Base-by-base conservation (phyloP, 2,797 vertebrate species). In the Distichodus sexfasciatus region DNA sequence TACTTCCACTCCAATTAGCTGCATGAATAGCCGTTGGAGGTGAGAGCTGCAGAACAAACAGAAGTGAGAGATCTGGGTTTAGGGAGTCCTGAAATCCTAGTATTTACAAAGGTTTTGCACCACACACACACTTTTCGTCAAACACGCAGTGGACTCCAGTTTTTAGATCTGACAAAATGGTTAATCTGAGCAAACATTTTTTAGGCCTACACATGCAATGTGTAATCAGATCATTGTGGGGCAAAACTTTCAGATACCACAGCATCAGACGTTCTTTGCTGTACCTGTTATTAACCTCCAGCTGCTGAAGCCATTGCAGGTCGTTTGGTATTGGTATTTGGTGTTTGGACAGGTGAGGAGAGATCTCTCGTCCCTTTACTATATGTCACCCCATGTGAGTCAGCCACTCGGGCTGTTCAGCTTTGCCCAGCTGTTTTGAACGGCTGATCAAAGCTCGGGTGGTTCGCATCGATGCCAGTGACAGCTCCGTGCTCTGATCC, bases 321-420 rank as follows among this genome's bases (percentile, higher is more conserved):
- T 11, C 3, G n/a, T 17, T 29, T 21, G 26, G 17, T 15, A 44
- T 58, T 21, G 38, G 58, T n/a, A 40, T 31, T 76, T 23, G 2
- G 55, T 91, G 86, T 91, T 90, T 90, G 81, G 80, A 85, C 89
- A 90, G 90, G 88, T 91, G 90, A 79, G 67, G 78, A 84, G 75
- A 70, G 58, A 63, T 77, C 17, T 72, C 69, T 69, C 31, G 55
- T 71, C 50, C 71, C 75, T 28, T 9, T n/a, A n/a, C n/a, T n/a
- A n/a, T n/a, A n/a, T n/a, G n/a, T n/a, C n/a, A n/a, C n/a, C n/a
- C n/a, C n/a, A 41, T 47, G 59, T 55, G 14, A 41, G 75, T 79
- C 78, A 36, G 73, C 88, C 87, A 87, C 77, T 89, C 88, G 86
- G 81, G 59, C 28, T 53, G 53, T 63, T 17, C 23, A 50, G 70